Conservation (phyloP, 2,888 invertebrate species). For the Hybos culiciformis region DNA sequence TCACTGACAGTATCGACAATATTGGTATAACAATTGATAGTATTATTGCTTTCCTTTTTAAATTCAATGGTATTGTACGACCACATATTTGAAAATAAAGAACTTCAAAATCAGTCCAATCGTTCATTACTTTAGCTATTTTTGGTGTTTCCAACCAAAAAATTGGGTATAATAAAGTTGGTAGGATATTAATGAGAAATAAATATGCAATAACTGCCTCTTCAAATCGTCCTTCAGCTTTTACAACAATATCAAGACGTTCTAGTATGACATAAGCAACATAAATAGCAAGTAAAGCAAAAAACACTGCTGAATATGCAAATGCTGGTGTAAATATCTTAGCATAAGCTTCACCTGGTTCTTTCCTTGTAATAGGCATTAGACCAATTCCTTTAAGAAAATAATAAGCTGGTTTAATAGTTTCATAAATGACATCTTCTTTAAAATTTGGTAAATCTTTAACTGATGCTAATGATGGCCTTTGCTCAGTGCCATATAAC, state of each 20-base stretch:
- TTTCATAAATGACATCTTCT: conserved; percentile 35
- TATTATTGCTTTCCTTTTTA: conserved; percentile 44
- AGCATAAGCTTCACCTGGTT: conserved; percentile 39
- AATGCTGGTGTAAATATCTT: conserved; percentile 41
- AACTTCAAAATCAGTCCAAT: conserved; percentile 56
- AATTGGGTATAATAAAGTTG: conserved; percentile 47
- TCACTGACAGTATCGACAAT: conserved; percentile 47
- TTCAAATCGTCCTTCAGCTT: conserved; percentile 54
- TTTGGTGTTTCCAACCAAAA: conserved; percentile 55
- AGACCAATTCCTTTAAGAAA: conserved; percentile 44
- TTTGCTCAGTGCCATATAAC: conserved; percentile 18
- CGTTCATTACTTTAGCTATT: conserved; percentile 41
- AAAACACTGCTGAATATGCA: conserved; percentile 43
- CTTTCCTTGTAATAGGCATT: conserved; percentile 43
- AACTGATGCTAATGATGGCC: conserved; percentile 22
- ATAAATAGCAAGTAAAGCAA: conserved; percentile 39
- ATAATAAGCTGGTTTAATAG: conserved; percentile 36
- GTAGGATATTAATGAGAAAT: conserved; percentile 57
- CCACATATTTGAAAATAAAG: conserved; percentile 48
- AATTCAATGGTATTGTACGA: conserved; percentile 40
- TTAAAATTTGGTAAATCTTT: background rate
- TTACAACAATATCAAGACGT: conserved; percentile 45
- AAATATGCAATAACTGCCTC: conserved; percentile 63
- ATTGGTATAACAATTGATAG: conserved; percentile 46
- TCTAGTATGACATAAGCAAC: conserved; percentile 47